Conservation (phyloP, 64 coral and sea anemone genomes). For the Stylophora pistillata region DNA sequence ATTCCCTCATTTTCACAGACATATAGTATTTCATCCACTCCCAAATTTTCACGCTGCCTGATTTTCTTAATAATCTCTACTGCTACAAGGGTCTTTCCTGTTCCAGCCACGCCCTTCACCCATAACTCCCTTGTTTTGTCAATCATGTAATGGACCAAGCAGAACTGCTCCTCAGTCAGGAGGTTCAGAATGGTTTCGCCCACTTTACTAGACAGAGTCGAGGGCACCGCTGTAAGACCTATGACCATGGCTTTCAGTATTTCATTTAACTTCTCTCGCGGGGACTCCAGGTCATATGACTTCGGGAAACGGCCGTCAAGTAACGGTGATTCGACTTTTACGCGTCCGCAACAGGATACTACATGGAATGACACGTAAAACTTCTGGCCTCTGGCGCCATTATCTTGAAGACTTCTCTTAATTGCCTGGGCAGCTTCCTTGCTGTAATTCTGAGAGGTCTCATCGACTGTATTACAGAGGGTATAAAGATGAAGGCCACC, state of each 20-base stretch:
- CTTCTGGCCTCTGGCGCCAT: neutral
- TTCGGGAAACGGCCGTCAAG: neutral
- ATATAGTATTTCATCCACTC: neutral
- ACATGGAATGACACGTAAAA: neutral
- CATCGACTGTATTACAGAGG: neutral
- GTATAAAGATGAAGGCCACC: neutral
- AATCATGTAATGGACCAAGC: neutral
- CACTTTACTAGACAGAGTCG: neutral
- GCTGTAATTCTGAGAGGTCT: neutral
- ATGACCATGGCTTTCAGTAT: neutral
- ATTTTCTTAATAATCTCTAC: neutral
- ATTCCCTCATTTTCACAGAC: conserved; percentile 20
- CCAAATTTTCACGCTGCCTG: neutral
- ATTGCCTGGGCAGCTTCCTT: neutral
- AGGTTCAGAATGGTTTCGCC: conserved; percentile 12
- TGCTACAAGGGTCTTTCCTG: conserved; percentile 2
- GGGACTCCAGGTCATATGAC: neutral
- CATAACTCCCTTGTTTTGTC: conserved; percentile 1
- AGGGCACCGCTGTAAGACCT: neutral
- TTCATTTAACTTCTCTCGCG: neutral
- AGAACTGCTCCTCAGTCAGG: neutral
- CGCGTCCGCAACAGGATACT: neutral
- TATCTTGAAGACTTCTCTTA: neutral
- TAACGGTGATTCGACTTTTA: too few species aligned
- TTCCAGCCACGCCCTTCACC: too few species aligned